Evolutionary conservation across 2,113 vertebrate species (phyloP), one percentile per base, ranked within the genome.

Genomic region (Peromyscus leucopus): DNA sequence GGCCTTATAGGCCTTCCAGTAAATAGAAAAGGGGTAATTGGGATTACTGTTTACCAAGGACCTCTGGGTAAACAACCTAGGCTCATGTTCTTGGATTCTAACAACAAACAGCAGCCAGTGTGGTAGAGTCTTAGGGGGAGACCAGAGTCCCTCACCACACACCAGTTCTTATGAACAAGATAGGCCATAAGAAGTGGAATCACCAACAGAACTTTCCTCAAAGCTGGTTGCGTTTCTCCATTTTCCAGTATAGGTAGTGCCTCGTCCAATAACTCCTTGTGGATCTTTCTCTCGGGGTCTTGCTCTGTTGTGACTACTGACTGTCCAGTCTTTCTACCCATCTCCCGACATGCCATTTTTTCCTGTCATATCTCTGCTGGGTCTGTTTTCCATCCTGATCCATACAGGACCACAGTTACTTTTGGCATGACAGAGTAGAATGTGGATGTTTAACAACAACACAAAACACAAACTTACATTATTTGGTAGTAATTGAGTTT

Each of bases 11-110:
- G 13, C 39, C 84, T 95, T 90, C 91, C 67, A 79, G 67, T 39
- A 95, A 96, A 84, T 31, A 93, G 67, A 84, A 92, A 94, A 71
- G 1, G 76, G 28, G 74, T 93, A 67, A 78, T 85, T 57, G 42
- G 67, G 79, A 84, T 67, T 42, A n/a, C 39, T 1, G 1, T 22
- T n/a, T 36, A 94, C 78, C 39, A 26, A 13, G 61, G 26, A 7
- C 21, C 16, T 10, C 2, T 51, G 42, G 51, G 10, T 16, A 61
- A 8, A 19, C 4, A 94, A 71, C 5, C 2, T 46, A 46, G 7
- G 33, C 55, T 31, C 39, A 46, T 8, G 1, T 86, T 85, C n/a
- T 79, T 36, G 1, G 5, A 84, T 26, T 42, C 42, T n/a, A 76
- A 65, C 7, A 78, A 3, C 5, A 94, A 94, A 88, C 7, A 59